These are phyloP conservation scores for Scaptomyza hsui DNA, from an alignment of 1,140 invertebrate species.

Conservation along the genomic window DNA sequence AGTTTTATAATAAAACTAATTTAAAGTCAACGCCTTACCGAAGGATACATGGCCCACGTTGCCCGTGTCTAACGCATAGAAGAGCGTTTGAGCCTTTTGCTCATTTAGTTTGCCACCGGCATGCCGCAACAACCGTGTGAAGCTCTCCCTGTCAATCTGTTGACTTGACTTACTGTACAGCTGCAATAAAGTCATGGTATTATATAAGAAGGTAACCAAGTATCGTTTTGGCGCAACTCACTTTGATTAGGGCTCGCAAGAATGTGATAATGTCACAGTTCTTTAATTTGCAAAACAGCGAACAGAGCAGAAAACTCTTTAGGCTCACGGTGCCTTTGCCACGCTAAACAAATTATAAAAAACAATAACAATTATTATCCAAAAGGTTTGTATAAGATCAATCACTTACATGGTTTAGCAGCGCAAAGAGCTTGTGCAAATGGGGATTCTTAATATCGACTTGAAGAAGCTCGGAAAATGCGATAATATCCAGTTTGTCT, in stretches of 20 bases:
- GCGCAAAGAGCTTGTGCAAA: conserved; percentile 70
- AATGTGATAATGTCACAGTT: conserved; percentile 71
- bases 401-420: conserved; percentile 71
- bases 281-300: conserved; percentile 72
- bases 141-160: conserved; percentile 63
- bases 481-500: conserved; percentile 70
- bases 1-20: not conserved
- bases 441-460: conserved; percentile 61
- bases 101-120: conserved; percentile 65
- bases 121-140: conserved; percentile 64
- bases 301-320: conserved; percentile 76
- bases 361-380: not conserved
- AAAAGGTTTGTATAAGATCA: not conserved
- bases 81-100: conserved; percentile 64
- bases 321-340: conserved; percentile 63
- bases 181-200: conserved; percentile 25
- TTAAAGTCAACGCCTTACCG: conserved; percentile 43
- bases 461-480: conserved; percentile 68
- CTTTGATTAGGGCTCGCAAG: conserved; percentile 63
- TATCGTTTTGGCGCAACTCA: conserved; percentile 32
- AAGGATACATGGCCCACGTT: conserved; percentile 71
- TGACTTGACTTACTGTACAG: conserved; percentile 67
- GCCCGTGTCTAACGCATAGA: conserved; percentile 61
- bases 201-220: not conserved
- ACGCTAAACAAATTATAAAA: conserved; percentile 39